A percentile compares a stretch with the other conserved stretches of the same genome.
phyloP scores from a whole-genome alignment of 2,113 vertebrate species.

The Centropristis striata region DNA sequence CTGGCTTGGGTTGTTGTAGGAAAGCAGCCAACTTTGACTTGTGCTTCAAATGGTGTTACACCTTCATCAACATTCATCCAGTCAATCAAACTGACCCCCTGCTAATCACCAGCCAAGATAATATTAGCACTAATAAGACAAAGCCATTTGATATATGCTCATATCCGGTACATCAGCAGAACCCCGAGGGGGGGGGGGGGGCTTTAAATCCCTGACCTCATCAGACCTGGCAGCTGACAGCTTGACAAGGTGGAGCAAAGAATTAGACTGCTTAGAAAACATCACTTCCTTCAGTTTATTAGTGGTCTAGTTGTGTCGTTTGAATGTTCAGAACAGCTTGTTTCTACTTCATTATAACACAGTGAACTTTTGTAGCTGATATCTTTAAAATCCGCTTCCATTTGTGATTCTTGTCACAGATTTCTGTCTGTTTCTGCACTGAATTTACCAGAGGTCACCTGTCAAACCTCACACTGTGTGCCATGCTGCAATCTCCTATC shows the following conservation, averaged over 20 bases:
- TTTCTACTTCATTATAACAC: too few relatives aligned
- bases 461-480: too few relatives aligned
- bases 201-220: slow-evolving; percentile 56
- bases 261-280: slow-evolving; percentile 18
- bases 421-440: too few relatives aligned
- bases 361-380: too few relatives aligned
- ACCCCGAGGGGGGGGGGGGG: slow-evolving; percentile 46
- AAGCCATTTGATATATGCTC: slow-evolving; percentile 38
- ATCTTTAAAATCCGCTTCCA: too few relatives aligned
- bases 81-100: slow-evolving; percentile 22
- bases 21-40: too few relatives aligned
- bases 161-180: slow-evolving; percentile 45
- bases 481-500: too few relatives aligned
- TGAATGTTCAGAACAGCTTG: not conserved
- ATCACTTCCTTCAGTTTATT: not conserved
- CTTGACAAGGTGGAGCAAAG: slow-evolving; percentile 42
- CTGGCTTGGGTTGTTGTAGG: too few relatives aligned
- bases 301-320: not conserved
- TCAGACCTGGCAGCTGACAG: slow-evolving; percentile 56
- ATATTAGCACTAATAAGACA: slow-evolving; percentile 29
- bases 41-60: too few relatives aligned
- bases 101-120: not conserved
- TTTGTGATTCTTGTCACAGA: too few relatives aligned
- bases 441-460: too few relatives aligned
- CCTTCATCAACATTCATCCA: not conserved